Conservation (phyloP, 2,797 vertebrate genomes). For the Chelonia mydas region DNA sequence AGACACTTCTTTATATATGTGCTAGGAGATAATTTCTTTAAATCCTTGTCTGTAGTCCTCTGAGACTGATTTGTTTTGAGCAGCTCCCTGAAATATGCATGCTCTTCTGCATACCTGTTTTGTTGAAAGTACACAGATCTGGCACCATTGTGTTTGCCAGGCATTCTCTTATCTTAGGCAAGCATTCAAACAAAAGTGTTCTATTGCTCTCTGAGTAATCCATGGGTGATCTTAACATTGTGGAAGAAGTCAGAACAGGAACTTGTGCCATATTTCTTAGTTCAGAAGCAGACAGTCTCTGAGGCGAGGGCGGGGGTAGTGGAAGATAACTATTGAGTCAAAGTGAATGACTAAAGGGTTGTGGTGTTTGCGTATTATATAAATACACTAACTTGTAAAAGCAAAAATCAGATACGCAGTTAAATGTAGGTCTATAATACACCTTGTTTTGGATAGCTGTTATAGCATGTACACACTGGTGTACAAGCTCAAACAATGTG, state of each 20-base stretch:
- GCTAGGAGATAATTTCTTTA: constrained; percentile 4
- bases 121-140: constrained; percentile 68
- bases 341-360: constrained; percentile 16
- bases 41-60: constrained; percentile 32
- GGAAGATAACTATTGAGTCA: background rate
- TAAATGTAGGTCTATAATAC: background rate
- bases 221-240: constrained; percentile 46
- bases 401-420: background rate
- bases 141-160: constrained; percentile 73
- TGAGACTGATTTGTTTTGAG: constrained; percentile 56
- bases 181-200: constrained; percentile 72
- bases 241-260: constrained; percentile 50
- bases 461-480: background rate
- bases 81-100: constrained; percentile 39
- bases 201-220: constrained; percentile 60
- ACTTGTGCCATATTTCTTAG: constrained; percentile 45
- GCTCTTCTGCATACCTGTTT: constrained; percentile 61
- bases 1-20: background rate
- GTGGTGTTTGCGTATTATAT: constrained; percentile 1
- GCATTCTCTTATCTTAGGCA: constrained; percentile 68
- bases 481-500: background rate
- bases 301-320: background rate
- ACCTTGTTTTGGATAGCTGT: constrained; percentile 22
- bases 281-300: background rate
- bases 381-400: background rate